Base-by-base conservation (phyloP, 2,797 vertebrate species). In the Microctenopoma steveboyesi region DNA sequence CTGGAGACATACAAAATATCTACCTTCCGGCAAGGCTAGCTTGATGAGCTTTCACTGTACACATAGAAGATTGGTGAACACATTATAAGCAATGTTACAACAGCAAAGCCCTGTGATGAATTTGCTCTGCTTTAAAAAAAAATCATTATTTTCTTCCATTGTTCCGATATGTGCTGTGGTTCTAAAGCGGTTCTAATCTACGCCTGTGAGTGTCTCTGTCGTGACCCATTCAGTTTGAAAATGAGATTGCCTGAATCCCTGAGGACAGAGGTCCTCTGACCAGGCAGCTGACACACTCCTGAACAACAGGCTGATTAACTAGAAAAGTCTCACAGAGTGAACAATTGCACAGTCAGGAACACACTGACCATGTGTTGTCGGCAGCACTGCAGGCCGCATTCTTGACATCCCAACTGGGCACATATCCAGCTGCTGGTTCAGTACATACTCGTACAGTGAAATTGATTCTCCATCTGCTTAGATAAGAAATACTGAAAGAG, bases 221-320 rank as follows among this genome's bases (percentile, higher is more conserved):
- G 60, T 56, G 55, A 74, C 60, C 67, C 16, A n/a, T 42, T 84
- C 64, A 45, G 5, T 81, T 71, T 62, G 56, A 50, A 68, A 75
- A 70, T 55, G 59, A 87, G 72, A 79, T 52, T 70, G 48, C 61
- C 72, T 78, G 72, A 72, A 69, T 79, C 82, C 85, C 82, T 12
- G 5, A 71, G 68, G 83, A 76, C 76, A 82, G 74, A 72, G 63
- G 82, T 88, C 86, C 86, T 90, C 86, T 85, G 87, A 91, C 82
- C 83, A 84, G 86, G 90, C 90, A 92, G 90, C 92, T 92, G 92
- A 93, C 88, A 86, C 81, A 82, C 86, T 87, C 83, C 86, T 81
- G 83, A 91, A 92, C 90, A 90, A 89, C 82, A 84, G 90, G 79
- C 85, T 82, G 85, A 91, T 92, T 89, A 89, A 91, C 80, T 63